Evolutionary conservation across 2,888 invertebrate genomes (phyloP).

Genomic region (Dasypolia templi): DNA sequence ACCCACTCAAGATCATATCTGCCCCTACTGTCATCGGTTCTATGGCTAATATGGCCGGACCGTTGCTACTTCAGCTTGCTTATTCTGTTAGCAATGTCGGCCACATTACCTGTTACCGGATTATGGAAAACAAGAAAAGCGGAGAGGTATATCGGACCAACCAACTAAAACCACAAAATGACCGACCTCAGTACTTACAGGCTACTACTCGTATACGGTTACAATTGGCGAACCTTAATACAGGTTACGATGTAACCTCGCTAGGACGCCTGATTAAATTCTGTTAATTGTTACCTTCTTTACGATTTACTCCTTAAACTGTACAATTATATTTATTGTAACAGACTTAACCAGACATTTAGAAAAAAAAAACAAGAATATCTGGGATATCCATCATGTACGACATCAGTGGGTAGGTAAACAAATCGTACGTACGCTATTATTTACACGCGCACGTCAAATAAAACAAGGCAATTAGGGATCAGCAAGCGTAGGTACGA

Average conservation of each 20-base stretch:
- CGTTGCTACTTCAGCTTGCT: neutral
- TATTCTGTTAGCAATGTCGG: neutral
- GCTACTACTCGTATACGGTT: too few species aligned
- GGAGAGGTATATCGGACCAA: neutral
- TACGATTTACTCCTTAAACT: too few species aligned
- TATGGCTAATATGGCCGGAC: too few species aligned
- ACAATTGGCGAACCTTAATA: too few species aligned
- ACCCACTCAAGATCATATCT: neutral
- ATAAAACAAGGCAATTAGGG: constrained; percentile 59
- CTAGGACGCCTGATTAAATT: too few species aligned
- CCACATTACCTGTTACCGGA: neutral
- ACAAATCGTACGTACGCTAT: constrained; percentile 43
- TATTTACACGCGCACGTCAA: constrained; percentile 48
- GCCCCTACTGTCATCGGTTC: neutral
- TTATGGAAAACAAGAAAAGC: neutral
- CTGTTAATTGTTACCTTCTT: too few species aligned
- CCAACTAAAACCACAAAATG: neutral
- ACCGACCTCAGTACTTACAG: neutral
- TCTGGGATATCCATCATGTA: neutral
- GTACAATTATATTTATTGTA: too few species aligned
- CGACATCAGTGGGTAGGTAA: neutral
- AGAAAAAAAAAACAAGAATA: neutral
- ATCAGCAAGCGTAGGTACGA: constrained; percentile 21
- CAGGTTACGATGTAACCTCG: too few species aligned
- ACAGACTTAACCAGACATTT: too few species aligned